phyloP scores from a whole-genome alignment of 2,113 vertebrate genomes.

The Pomatorhinus ruficollis region DNA sequence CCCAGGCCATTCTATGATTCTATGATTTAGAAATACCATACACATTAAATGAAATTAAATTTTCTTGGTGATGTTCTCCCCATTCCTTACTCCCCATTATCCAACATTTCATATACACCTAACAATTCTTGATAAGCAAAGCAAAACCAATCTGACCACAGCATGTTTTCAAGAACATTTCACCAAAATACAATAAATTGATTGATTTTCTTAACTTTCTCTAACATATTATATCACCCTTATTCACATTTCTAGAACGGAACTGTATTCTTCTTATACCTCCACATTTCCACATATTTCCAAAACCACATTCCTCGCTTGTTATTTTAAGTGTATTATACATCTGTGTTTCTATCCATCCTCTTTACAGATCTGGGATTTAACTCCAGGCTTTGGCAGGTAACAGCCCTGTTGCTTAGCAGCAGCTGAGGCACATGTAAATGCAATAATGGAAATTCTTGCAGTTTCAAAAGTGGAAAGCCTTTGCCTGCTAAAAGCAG shows the following conservation, averaged over 20 bases:
- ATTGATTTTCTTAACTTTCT: not conserved
- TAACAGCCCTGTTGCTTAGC: conserved; percentile 67
- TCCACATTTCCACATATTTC: not conserved
- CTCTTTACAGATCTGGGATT: conserved; percentile 23
- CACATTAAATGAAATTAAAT: not conserved
- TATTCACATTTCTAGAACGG: not conserved
- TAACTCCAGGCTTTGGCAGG: conserved; percentile 43
- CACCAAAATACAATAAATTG: not conserved
- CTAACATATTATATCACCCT: not conserved
- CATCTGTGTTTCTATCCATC: not conserved
- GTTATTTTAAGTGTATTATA: conserved; percentile 13
- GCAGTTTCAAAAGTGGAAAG: conserved; percentile 39
- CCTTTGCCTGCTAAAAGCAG: conserved; percentile 1
- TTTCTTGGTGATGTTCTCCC: not conserved
- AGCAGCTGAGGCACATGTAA: conserved; percentile 47
- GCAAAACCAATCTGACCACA: not conserved
- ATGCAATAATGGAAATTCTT: conserved; percentile 59
- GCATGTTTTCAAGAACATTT: not conserved
- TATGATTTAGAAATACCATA: not conserved
- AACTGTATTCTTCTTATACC: not conserved
- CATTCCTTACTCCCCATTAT: not conserved
- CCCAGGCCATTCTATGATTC: not conserved
- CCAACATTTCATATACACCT: not conserved
- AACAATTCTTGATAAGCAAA: not conserved
- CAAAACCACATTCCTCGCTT: not conserved